Percentiles rank a stretch among this genome's conserved stretches.
Conservation (phyloP, 92 coral and sea anemone species). For the Epizoanthus scotinus region DNA sequence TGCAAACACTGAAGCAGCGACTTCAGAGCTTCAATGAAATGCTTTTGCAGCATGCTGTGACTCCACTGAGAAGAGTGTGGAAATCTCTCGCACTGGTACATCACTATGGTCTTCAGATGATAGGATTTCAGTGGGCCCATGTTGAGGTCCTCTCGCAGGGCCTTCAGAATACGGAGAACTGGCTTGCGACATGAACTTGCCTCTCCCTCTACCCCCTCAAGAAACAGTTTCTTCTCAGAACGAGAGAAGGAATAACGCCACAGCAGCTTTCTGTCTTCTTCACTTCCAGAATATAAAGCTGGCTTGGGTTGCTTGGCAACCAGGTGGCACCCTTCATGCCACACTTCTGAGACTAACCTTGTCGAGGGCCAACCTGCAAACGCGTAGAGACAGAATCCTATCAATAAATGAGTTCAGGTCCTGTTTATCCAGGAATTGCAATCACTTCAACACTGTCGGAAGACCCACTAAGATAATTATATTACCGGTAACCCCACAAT, state of each 20-base stretch:
- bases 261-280: conserved; percentile 43
- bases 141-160: conserved; percentile 51
- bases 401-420: no score
- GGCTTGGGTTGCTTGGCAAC: conserved; percentile 74
- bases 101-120: conserved; percentile 74
- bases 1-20: conserved; percentile 52
- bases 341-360: conserved; percentile 41
- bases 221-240: conserved; percentile 72
- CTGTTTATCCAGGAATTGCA: no score
- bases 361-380: conserved; percentile 68
- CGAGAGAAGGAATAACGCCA: conserved; percentile 74
- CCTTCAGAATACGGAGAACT: conserved; percentile 78
- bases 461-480: no score
- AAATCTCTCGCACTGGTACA: conserved; percentile 71
- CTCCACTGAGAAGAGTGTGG: conserved; percentile 58
- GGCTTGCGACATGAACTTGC: conserved; percentile 58
- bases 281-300: conserved; percentile 2
- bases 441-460: no score
- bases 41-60: conserved; percentile 25
- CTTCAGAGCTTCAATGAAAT: conserved; percentile 54
- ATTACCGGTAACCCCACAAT: no score
- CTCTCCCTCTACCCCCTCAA: conserved; percentile 45
- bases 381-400: no score
- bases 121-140: conserved; percentile 71
- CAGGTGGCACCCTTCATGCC: conserved; percentile 65